A percentile compares a stretch with the other conserved stretches of the same genome.
Evolutionary conservation across 2,888 invertebrate genomes (phyloP).

Genomic region (Lithophane semibrunnea): DNA sequence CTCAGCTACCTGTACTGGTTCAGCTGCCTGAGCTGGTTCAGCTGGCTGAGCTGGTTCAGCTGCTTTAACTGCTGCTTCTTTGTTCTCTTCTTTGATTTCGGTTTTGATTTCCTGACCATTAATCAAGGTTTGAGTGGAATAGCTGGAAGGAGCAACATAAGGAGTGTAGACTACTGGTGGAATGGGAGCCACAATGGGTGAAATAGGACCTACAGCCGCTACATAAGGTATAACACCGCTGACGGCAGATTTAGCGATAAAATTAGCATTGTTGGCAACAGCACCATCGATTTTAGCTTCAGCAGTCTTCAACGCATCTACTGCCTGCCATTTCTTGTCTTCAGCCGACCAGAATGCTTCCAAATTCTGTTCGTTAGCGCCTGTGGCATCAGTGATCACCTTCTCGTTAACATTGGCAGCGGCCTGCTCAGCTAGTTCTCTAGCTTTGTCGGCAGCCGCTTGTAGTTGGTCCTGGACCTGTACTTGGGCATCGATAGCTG

Average conservation of each 20-base stretch:
- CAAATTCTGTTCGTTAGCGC: slow-evolving; percentile 75
- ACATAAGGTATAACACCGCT: slow-evolving; percentile 47
- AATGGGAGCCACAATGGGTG: slow-evolving; percentile 57
- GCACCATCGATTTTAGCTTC: slow-evolving; percentile 81
- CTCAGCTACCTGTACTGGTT: slow-evolving; percentile 45
- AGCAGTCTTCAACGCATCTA: slow-evolving; percentile 81
- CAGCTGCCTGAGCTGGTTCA: slow-evolving; percentile 6
- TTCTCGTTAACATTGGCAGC: slow-evolving; percentile 76
- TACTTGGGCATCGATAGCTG: slow-evolving; percentile 80
- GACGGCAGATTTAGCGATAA: slow-evolving; percentile 73
- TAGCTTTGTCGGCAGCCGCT: slow-evolving; percentile 76
- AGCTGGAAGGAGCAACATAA: slow-evolving; percentile 34
- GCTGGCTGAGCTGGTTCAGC: slow-evolving; percentile 36
- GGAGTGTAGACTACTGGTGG: slow-evolving; percentile 61
- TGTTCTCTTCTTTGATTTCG: slow-evolving; percentile 67
- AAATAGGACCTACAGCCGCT: slow-evolving; percentile 45
- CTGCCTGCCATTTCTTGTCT: slow-evolving; percentile 85
- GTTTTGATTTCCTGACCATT: slow-evolving; percentile 50
- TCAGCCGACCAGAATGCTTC: slow-evolving; percentile 80
- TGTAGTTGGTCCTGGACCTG: slow-evolving; percentile 76
- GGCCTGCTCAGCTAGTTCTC: slow-evolving; percentile 74
- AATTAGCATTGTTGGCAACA: slow-evolving; percentile 74
- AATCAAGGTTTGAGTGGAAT: slow-evolving; percentile 33
- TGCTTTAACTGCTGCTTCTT: slow-evolving; percentile 52
- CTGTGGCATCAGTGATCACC: slow-evolving; percentile 70